Percentiles rank a stretch among this genome's conserved stretches.
phyloP scores from a whole-genome alignment of 2,797 vertebrate species.

The Masticophis lateralis region DNA sequence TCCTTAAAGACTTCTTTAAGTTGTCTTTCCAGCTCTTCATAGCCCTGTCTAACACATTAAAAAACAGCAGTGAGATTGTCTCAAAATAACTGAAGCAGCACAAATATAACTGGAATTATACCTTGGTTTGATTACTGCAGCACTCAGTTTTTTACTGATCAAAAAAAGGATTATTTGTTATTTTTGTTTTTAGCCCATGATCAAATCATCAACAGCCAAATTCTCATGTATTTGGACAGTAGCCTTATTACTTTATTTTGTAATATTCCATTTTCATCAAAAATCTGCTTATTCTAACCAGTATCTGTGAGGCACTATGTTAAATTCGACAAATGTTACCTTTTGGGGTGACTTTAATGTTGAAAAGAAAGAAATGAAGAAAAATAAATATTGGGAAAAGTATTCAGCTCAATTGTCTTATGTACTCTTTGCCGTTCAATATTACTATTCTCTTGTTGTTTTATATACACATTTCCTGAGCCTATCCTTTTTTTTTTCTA shows the following conservation, averaged over 20 bases:
- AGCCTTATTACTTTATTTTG: neutral
- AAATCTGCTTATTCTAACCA: neutral
- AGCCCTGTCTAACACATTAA: slow-evolving; percentile 83
- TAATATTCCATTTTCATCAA: neutral
- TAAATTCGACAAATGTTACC: neutral
- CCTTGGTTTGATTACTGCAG: neutral
- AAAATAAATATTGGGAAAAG: neutral
- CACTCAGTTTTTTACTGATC: neutral
- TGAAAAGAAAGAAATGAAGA: neutral
- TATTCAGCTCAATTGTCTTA: neutral
- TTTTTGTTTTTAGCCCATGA: neutral
- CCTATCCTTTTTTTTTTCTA: neutral
- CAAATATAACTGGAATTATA: neutral
- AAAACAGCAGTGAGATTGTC: slow-evolving; percentile 51
- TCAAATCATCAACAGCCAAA: neutral
- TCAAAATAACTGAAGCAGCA: neutral
- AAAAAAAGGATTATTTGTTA: neutral
- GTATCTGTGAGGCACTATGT: neutral
- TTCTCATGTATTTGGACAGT: neutral
- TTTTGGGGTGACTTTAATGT: neutral
- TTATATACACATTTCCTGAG: neutral
- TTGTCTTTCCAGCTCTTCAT: slow-evolving; percentile 90
- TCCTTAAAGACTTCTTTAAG: slow-evolving; percentile 95
- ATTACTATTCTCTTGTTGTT: neutral
- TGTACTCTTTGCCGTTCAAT: neutral